Base-by-base conservation (phyloP, 2,113 vertebrate species). In the Notiomystis cincta region DNA sequence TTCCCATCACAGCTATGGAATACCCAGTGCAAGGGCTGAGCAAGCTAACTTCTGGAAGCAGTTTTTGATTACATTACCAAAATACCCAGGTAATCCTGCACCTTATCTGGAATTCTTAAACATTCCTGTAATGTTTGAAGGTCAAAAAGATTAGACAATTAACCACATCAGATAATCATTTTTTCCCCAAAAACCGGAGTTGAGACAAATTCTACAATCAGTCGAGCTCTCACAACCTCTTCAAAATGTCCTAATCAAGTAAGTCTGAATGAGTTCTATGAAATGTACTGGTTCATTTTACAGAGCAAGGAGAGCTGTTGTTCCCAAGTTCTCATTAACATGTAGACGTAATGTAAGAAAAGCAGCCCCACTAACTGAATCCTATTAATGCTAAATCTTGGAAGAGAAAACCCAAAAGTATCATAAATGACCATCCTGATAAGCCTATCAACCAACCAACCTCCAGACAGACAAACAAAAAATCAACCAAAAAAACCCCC, bases 111-210 rank as follows among this genome's bases (percentile, higher is more conserved):
- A 54, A 56, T 48, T 64, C 42, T 23, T 81, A 13, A 82, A 38
- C 6, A 21, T 21, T 89, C 9, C 14, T 62, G 5, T 8, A 64
- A 51, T 15, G 30, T 44, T 24, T 56, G 22, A 23, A 87, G 28
- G 53, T 21, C 23, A 62, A 38, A n/a, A 4, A 31, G 25, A 62
- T 57, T 1, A 66, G 61, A 17, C 22, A 62, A 57, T 13, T 38
- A 64, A 16, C 23, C 16, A 4, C 22, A 75, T n/a, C 50, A 62
- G 22, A 2, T 33, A n/a, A 47, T 20, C 0, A 0, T 4, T 60
- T 86, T 42, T 67, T 9, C 23, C 13, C 64, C 8, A 7, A 21
- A 50, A 22, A 53, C 9, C 8, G 37, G 13, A 33, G 6, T 25
- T 18, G 65, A 24, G 48, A 8, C 4, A 2, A 77, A 58, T 21